These are phyloP conservation scores for Lytechinus variegatus DNA, from an alignment of 35 echinoderm and acorn worm species.

Conservation along the genomic window DNA sequence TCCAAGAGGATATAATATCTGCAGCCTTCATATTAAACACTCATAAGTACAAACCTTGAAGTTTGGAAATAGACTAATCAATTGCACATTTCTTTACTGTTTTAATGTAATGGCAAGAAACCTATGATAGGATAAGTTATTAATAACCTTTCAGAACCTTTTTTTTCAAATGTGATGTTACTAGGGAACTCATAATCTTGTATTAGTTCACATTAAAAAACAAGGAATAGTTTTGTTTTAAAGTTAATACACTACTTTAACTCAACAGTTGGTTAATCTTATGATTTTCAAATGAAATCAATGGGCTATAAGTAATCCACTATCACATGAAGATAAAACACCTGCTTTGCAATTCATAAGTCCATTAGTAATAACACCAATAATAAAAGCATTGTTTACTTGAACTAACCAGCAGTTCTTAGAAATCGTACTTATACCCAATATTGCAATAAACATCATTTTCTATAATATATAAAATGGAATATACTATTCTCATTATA, in stretches of 20 bases:
- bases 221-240: neutral
- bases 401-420: slow-evolving; percentile 17
- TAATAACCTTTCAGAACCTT: neutral
- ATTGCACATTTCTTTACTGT: neutral
- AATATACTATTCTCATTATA: neutral
- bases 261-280: neutral
- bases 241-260: neutral
- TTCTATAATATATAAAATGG: neutral
- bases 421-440: neutral
- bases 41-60: neutral
- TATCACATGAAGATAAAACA: neutral
- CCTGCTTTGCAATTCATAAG: neutral
- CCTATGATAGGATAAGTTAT: neutral
- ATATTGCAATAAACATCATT: neutral
- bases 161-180: neutral
- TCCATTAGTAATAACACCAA: neutral
- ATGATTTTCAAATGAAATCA: neutral
- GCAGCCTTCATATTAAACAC: neutral
- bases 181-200: neutral
- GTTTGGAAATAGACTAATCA: neutral
- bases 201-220: neutral
- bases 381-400: slow-evolving; percentile 1
- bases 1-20: neutral
- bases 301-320: neutral
- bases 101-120: neutral